Conservation (phyloP, 2,888 invertebrate species). For the Agrochola lota region DNA sequence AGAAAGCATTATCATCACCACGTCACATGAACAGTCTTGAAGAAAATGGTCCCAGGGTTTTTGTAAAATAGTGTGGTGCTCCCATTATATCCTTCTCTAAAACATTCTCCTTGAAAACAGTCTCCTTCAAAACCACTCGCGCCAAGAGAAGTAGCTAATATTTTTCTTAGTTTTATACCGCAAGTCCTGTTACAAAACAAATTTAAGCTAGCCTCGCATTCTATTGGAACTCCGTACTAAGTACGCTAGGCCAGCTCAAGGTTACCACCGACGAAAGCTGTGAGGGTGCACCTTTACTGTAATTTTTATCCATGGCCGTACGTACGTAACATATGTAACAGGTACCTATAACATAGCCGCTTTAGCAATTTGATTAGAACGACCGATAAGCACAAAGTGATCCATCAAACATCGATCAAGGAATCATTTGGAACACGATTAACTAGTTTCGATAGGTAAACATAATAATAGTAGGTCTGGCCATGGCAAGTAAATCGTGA, state of each 20-base stretch:
- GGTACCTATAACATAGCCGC: not conserved
- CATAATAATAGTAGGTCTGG: not conserved
- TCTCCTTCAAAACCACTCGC: too few relatives aligned
- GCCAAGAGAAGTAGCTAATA: not conserved
- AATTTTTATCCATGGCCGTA: not conserved
- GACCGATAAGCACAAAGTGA: slow-evolving; percentile 36
- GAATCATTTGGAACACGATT: slow-evolving; percentile 17
- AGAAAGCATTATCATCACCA: not conserved
- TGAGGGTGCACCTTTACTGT: too few relatives aligned
- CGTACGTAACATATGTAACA: not conserved
- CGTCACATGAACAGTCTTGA: not conserved
- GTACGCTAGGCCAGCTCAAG: too few relatives aligned
- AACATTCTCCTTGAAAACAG: not conserved
- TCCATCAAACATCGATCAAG: slow-evolving; percentile 48
- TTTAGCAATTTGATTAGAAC: slow-evolving; percentile 38
- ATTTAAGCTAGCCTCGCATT: too few relatives aligned
- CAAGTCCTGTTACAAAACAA: too few relatives aligned
- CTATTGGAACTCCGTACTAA: too few relatives aligned
- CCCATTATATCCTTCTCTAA: not conserved
- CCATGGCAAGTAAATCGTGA: not conserved
- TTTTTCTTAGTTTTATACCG: not conserved
- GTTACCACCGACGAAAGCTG: not conserved
- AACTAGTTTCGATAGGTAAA: slow-evolving; percentile 20
- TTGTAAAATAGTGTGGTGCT: too few relatives aligned
- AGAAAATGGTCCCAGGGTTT: too few relatives aligned